Percentiles rank a stretch among this genome's conserved stretches.
Conservation (phyloP, 1,140 invertebrate genomes). For the Caenorhabditis inopinata region DNA sequence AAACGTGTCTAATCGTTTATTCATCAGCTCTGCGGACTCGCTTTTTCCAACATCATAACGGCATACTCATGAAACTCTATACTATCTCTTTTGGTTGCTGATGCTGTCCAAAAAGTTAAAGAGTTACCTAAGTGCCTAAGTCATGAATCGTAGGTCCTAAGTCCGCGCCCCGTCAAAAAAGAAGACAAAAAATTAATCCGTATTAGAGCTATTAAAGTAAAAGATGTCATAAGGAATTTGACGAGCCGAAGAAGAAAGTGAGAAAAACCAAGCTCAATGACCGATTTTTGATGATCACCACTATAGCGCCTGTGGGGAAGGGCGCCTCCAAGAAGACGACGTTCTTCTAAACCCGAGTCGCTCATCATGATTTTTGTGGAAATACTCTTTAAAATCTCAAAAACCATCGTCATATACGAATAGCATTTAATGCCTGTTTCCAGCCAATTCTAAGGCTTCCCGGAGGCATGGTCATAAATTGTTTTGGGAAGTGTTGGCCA, state of each 20-base stretch:
- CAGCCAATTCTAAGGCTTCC: not conserved
- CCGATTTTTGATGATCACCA: conserved; percentile 21
- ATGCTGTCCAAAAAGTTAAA: too few relatives aligned
- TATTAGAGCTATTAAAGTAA: too few relatives aligned
- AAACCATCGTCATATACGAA: conserved; percentile 6
- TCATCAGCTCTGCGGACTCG: not conserved
- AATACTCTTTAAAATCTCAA: not conserved
- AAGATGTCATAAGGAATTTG: too few relatives aligned
- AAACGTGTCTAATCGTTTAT: not conserved
- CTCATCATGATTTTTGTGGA: not conserved
- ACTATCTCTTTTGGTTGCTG: too few relatives aligned
- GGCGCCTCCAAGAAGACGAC: too few relatives aligned
- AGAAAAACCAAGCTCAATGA: not conserved
- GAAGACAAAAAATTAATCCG: conserved; percentile 22
- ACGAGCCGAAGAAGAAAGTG: not conserved
- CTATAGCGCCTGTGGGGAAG: too few relatives aligned
- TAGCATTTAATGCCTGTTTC: too few relatives aligned
- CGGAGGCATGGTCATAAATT: not conserved
- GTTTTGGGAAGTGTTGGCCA: not conserved
- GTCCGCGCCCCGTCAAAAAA: too few relatives aligned
- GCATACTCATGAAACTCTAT: too few relatives aligned
- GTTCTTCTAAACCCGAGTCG: not conserved
- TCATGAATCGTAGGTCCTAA: too few relatives aligned
- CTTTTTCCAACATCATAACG: not conserved
- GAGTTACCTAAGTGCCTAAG: too few relatives aligned